Evolutionary conservation across 2,113 vertebrate genomes (phyloP).

Genomic region (Paraplagusia blochii): DNA sequence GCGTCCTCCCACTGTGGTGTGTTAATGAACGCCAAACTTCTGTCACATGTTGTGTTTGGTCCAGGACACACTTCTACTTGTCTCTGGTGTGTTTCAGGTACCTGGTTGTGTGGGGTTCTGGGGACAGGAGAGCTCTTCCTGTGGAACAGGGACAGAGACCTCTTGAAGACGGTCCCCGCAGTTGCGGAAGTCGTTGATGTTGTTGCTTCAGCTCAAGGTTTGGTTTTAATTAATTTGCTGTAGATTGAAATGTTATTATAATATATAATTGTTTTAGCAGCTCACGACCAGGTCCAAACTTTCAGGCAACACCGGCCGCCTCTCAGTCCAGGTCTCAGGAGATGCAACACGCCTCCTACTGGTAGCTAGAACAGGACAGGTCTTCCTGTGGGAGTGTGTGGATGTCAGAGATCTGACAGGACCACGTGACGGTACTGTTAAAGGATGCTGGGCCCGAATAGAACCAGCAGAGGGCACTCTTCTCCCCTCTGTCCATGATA

Average conservation of each 20-base stretch:
- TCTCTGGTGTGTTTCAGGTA: conserved; percentile 69
- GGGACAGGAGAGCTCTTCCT: conserved; percentile 87
- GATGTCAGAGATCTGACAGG: conserved; percentile 59
- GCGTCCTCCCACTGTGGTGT: conserved; percentile 84
- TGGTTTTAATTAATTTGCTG: not conserved
- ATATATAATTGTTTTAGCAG: no score
- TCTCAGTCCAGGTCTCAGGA: conserved; percentile 83
- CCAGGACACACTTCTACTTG: not conserved
- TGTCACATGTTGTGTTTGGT: no score
- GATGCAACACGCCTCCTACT: conserved; percentile 82
- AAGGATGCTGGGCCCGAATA: conserved; percentile 84
- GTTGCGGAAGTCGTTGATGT: conserved; percentile 73
- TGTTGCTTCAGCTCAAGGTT: conserved; percentile 74
- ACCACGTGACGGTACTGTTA: conserved; percentile 59
- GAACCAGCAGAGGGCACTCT: conserved; percentile 64
- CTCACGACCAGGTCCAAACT: no score
- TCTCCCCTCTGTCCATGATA: conserved; percentile 82
- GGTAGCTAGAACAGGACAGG: conserved; percentile 69
- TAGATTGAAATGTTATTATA: no score
- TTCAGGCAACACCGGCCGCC: conserved; percentile 36
- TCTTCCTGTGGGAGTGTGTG: conserved; percentile 87
- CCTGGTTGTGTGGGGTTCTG: conserved; percentile 87
- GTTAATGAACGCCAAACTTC: conserved; percentile 6
- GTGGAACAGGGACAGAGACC: conserved; percentile 91
- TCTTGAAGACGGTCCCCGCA: conserved; percentile 78